A percentile compares a stretch with the other conserved stretches of the same genome.
These are phyloP conservation scores for Stomorhina lunata DNA, from an alignment of 2,888 invertebrate genomes.

Conservation along the genomic window DNA sequence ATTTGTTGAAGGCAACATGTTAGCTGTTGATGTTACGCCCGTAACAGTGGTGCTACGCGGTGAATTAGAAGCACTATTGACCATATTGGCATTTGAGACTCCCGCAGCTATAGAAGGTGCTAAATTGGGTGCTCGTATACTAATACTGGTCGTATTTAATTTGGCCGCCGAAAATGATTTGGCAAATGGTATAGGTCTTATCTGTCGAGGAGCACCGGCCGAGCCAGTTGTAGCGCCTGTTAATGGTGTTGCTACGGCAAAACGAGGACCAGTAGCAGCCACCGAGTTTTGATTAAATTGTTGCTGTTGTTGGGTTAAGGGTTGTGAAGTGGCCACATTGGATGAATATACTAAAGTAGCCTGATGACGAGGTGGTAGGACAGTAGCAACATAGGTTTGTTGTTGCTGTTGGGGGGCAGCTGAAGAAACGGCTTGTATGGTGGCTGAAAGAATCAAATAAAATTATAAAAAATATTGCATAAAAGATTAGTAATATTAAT, in stretches of 20 bases:
- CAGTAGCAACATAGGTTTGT: constrained; percentile 79
- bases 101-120: constrained; percentile 71
- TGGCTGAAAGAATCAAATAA: constrained; percentile 62
- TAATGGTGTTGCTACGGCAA: constrained; percentile 76
- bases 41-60: constrained; percentile 67
- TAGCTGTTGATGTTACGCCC: constrained; percentile 68
- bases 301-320: constrained; percentile 71
- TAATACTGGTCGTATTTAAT: constrained; percentile 78
- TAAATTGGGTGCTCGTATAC: constrained; percentile 78
- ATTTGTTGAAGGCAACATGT: constrained; percentile 75
- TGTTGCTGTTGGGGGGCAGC: constrained; percentile 67
- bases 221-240: constrained; percentile 68
- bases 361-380: constrained; percentile 77
- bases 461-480: too few relatives aligned
- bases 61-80: constrained; percentile 68
- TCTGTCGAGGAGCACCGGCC: constrained; percentile 75
- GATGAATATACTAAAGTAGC: constrained; percentile 79
- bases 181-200: constrained; percentile 78
- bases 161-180: constrained; percentile 77
- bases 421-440: constrained; percentile 71
- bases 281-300: constrained; percentile 76
- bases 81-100: constrained; percentile 69
- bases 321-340: constrained; percentile 72
- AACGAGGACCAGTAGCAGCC: constrained; percentile 71
- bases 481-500: too few relatives aligned